Evolutionary conservation across 1,140 invertebrate species (phyloP).

Genomic region (Acromyrmex echinatior): DNA sequence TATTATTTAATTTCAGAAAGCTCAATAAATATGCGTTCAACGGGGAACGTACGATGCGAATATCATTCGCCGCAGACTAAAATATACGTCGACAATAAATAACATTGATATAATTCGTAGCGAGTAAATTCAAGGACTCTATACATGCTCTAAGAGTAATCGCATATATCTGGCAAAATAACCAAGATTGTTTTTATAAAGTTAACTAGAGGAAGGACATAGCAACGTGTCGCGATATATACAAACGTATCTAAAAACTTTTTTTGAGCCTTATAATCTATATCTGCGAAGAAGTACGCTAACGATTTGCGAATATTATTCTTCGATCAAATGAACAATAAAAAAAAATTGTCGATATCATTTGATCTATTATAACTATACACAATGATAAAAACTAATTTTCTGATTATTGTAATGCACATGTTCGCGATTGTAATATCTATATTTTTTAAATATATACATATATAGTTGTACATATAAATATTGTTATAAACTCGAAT

Average conservation of each 20-base stretch:
- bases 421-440: conserved; percentile 1
- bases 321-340: conserved; percentile 16
- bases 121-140: conserved; percentile 50
- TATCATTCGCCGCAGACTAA: conserved; percentile 41
- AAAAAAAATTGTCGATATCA: not conserved
- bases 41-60: conserved; percentile 43
- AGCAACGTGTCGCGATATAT: conserved; percentile 8
- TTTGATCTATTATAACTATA: not conserved
- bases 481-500: conserved; percentile 37
- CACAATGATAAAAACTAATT: conserved; percentile 23
- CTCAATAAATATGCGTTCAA: conserved; percentile 65
- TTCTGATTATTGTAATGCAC: conserved; percentile 24
- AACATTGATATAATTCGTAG: conserved; percentile 44
- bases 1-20: conserved; percentile 63
- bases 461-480: conserved; percentile 32
- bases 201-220: conserved; percentile 45
- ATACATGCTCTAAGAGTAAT: conserved; percentile 22
- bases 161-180: conserved; percentile 17
- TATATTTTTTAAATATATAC: conserved; percentile 28
- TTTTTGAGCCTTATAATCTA: conserved; percentile 33
- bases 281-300: conserved; percentile 4
- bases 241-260: conserved; percentile 31
- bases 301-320: conserved; percentile 37
- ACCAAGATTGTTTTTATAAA: conserved; percentile 30
- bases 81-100: conserved; percentile 71